Evolutionary conservation across 1,140 invertebrate species (phyloP), one percentile per base, ranked within the genome.

Genomic region (Ips nitidus): DNA sequence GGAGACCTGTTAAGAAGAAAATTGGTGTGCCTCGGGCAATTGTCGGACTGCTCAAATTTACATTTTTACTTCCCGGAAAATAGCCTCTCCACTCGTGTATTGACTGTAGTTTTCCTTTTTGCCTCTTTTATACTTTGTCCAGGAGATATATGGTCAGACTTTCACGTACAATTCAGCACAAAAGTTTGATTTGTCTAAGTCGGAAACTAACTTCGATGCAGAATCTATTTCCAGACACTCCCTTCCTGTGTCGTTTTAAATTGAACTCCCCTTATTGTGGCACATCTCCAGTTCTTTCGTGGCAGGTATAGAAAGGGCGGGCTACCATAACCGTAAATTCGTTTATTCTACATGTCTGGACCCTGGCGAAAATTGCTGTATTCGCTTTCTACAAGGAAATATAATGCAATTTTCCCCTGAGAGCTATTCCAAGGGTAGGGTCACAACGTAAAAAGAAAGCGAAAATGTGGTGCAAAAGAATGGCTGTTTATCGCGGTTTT

Each of bases 371-470:
- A 56, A 56, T 56, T 56, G 53, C 53, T 56, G 38, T 56, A 56
- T 56, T 56, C 53, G 53, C 39, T 59, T 59, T 43, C 57, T n/a
- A n/a, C 39, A 2, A 37, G 57, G 41, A 59, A 59, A 59, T 59
- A 59, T 59, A 59, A 59, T 59, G 57, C 39, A 41, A n/a, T 59
- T 59, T n/a, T 59, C 57, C 57, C 57, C 4, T 8, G 57, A 41
- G 57, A 8, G 57, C 41, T 2, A 8, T 59, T 59, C 42, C 39
- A 59, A 43, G 57, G 57, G 39, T 36, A 59, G 57, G 57, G 41
- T 43, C 57, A 42, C 40, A n/a, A 40, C 57, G 41, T 2, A 59
- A 59, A 59, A 59, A 41, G 8, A 59, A 59, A 59, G 7, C 38
- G 53, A 56, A 56, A 56, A 56, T 50, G 45, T 50, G 45, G 7